A percentile compares a stretch with the other conserved stretches of the same genome.
phyloP scores from a whole-genome alignment of 1,140 invertebrate species.

The Oreohelix idahoensis region DNA sequence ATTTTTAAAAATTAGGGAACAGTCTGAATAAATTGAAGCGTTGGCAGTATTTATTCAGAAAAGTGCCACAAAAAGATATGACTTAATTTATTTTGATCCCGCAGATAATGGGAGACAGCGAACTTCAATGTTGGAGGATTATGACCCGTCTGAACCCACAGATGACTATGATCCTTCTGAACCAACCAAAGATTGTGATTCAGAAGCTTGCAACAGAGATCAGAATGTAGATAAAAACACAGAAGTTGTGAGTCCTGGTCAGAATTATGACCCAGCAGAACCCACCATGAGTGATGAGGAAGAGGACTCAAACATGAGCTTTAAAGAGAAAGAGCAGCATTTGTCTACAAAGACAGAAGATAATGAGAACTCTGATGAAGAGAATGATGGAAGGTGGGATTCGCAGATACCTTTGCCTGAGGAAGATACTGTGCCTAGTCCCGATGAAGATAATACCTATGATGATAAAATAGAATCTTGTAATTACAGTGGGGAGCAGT shows the following conservation, averaged over 20 bases:
- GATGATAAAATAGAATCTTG: too few relatives aligned
- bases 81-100: background rate
- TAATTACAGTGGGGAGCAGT: background rate
- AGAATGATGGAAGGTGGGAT: conserved; percentile 33
- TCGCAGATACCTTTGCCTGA: background rate
- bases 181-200: conserved; percentile 17
- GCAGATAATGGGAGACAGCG: background rate
- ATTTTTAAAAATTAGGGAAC: too few relatives aligned
- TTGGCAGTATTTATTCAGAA: too few relatives aligned
- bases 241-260: background rate
- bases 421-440: background rate
- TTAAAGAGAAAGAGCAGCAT: background rate
- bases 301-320: conserved; percentile 1
- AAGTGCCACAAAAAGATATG: too few relatives aligned
- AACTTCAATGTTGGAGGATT: background rate
- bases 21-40: too few relatives aligned
- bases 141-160: conserved; percentile 38
- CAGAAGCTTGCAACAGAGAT: background rate
- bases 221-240: background rate
- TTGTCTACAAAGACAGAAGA: background rate
- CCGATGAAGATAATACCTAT: background rate
- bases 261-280: conserved; percentile 36
- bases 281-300: conserved; percentile 37
- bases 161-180: conserved; percentile 40
- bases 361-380: background rate